These are phyloP conservation scores for Drosophila pseudoobscura DNA, from an alignment of 1,140 invertebrate genomes.

Conservation along the genomic window DNA sequence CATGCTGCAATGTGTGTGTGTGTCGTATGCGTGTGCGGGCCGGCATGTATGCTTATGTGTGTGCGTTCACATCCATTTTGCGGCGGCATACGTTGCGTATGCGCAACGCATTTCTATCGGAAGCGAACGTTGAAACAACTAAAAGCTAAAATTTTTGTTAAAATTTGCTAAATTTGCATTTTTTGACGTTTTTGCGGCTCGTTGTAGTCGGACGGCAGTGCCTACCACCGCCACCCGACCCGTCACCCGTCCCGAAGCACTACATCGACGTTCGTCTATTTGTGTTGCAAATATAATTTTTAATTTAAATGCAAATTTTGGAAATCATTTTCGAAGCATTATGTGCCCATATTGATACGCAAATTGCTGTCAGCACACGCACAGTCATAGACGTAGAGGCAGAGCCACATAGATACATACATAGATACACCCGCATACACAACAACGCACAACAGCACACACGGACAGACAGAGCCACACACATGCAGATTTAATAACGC, in stretches of 20 bases:
- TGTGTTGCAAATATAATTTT: conserved; percentile 82
- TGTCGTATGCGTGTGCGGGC: conserved; percentile 4
- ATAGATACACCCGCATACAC: background rate
- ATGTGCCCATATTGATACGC: conserved; percentile 81
- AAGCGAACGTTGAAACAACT: conserved; percentile 61
- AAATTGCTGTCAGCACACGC: conserved; percentile 78
- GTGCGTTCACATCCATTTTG: conserved; percentile 44
- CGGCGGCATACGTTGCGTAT: conserved; percentile 70
- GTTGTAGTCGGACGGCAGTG: conserved; percentile 35
- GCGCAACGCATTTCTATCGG: conserved; percentile 66
- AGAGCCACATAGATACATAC: background rate
- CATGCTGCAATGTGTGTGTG: background rate
- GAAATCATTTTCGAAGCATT: conserved; percentile 81
- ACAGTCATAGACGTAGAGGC: conserved; percentile 36
- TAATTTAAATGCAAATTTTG: conserved; percentile 82
- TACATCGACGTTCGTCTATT: conserved; percentile 45
- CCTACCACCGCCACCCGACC: background rate
- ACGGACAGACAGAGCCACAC: conserved; percentile 32
- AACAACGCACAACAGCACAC: background rate
- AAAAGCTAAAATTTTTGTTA: conserved; percentile 73
- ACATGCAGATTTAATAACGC: conserved; percentile 78
- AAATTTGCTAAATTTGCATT: conserved; percentile 81
- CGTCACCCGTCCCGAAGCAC: background rate
- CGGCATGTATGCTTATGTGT: background rate
- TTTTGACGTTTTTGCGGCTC: conserved; percentile 64